A percentile compares a stretch with the other conserved stretches of the same genome.
Conservation (phyloP, 2,888 invertebrate species). For the Philonicus albiceps region DNA sequence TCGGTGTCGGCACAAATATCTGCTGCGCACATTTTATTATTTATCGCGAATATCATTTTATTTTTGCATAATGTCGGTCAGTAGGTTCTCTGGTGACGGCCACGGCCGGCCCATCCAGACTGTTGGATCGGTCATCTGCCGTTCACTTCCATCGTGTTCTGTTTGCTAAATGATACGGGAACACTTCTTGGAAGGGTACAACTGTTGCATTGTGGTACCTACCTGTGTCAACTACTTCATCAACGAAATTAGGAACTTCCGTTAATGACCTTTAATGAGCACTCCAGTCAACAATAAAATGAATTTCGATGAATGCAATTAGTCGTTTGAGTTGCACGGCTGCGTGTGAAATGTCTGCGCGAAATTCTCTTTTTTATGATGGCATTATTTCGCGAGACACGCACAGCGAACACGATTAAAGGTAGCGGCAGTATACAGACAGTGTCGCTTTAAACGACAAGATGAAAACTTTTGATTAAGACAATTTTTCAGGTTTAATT, state of each 20-base stretch:
- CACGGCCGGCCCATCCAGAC: not conserved
- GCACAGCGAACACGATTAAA: not conserved
- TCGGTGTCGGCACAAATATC: slow-evolving; percentile 16
- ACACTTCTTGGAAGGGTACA: slow-evolving; percentile 32
- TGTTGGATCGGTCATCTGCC: slow-evolving; percentile 12
- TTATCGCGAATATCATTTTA: slow-evolving; percentile 42
- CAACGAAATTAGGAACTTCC: not conserved
- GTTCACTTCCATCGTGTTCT: slow-evolving; percentile 30
- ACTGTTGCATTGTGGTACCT: not conserved
- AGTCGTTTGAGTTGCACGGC: not conserved
- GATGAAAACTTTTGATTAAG: not conserved
- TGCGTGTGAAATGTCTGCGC: not conserved
- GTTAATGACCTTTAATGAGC: not conserved
- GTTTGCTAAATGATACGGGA: slow-evolving; percentile 32
- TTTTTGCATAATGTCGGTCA: slow-evolving; percentile 45
- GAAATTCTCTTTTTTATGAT: not conserved
- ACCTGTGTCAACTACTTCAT: not conserved
- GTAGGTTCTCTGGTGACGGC: slow-evolving; percentile 35
- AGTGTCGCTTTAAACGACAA: not conserved
- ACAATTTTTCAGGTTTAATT: not conserved
- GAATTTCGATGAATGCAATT: not conserved
- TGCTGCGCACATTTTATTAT: slow-evolving; percentile 39
- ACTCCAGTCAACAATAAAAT: not conserved
- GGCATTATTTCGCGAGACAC: not conserved
- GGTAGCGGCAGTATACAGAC: not conserved